Conservation (phyloP, 2,888 invertebrate species). For the Morpho deidamia region DNA sequence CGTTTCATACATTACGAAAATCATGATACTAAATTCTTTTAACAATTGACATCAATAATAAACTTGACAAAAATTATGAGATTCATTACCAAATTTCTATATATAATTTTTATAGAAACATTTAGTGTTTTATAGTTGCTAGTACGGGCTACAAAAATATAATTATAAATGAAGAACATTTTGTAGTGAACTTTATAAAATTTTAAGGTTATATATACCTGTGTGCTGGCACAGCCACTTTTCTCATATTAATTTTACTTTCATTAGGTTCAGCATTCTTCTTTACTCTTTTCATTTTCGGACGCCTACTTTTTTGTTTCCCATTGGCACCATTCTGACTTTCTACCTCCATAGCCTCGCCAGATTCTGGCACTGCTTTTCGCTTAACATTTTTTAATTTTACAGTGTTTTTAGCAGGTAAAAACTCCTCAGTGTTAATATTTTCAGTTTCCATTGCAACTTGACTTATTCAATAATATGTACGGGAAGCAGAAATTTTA, state of each 20-base stretch:
- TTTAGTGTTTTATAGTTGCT: no score
- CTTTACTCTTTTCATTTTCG: constrained; percentile 64
- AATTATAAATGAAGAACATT: neutral
- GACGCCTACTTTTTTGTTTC: constrained; percentile 50
- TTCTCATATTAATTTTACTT: constrained; percentile 80
- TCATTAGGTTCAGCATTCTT: constrained; percentile 69
- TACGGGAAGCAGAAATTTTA: constrained; percentile 1
- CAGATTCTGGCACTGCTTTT: constrained; percentile 64
- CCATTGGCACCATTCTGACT: constrained; percentile 79
- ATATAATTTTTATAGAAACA: constrained; percentile 2
- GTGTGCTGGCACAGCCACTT: constrained; percentile 94
- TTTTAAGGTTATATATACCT: constrained; percentile 64
- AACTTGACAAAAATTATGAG: no score
- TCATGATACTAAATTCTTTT: no score
- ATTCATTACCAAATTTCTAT: neutral
- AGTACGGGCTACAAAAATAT: neutral
- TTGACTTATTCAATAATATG: neutral
- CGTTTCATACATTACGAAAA: no score
- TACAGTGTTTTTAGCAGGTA: constrained; percentile 69
- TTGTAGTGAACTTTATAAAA: no score
- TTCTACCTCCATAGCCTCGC: constrained; percentile 83
- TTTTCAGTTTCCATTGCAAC: constrained; percentile 63
- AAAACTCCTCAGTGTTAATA: constrained; percentile 72
- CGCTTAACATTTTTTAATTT: constrained; percentile 74
- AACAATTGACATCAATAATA: no score